Percentiles rank a stretch among this genome's conserved stretches.
Evolutionary conservation across 1,140 invertebrate species (phyloP).

Genomic region (Neuroterus valhalla): DNA sequence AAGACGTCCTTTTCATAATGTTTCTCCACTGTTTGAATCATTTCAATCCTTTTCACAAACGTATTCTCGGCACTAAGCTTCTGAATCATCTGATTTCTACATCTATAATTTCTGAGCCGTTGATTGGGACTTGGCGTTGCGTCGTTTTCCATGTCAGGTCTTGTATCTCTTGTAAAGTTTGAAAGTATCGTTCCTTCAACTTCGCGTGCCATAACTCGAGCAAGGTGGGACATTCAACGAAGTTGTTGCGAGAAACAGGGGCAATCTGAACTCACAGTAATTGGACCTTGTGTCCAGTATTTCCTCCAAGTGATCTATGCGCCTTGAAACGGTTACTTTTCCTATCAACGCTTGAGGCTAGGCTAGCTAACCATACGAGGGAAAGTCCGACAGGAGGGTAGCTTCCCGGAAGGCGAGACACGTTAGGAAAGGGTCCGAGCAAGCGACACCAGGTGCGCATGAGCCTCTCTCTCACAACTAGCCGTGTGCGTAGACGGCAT

Average conservation of each 20-base stretch:
- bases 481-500: too few species aligned
- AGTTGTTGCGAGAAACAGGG: constrained; percentile 17
- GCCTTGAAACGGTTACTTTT: too few species aligned
- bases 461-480: too few species aligned
- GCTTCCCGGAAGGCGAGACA: too few species aligned
- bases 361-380: too few species aligned
- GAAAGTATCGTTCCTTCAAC: constrained; percentile 14
- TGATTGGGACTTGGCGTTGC: constrained; percentile 17
- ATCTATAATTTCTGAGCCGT: neutral
- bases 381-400: too few species aligned
- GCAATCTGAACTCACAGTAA: constrained; percentile 12
- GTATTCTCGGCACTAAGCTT: neutral
- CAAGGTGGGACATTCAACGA: constrained; percentile 2
- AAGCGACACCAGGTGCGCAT: too few species aligned
- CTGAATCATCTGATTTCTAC: constrained; percentile 17
- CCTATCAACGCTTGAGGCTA: too few species aligned
- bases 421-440: too few species aligned
- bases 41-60: constrained; percentile 14
- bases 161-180: constrained; percentile 22
- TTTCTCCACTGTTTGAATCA: neutral
- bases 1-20: constrained; percentile 2
- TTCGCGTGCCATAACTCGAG: constrained; percentile 18
- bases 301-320: neutral
- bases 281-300: constrained; percentile 6
- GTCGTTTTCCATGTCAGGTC: constrained; percentile 24